Percentiles rank a stretch among this genome's conserved stretches.
Conservation (phyloP, 2,888 invertebrate genomes). For the Scaptomyza tumidula region DNA sequence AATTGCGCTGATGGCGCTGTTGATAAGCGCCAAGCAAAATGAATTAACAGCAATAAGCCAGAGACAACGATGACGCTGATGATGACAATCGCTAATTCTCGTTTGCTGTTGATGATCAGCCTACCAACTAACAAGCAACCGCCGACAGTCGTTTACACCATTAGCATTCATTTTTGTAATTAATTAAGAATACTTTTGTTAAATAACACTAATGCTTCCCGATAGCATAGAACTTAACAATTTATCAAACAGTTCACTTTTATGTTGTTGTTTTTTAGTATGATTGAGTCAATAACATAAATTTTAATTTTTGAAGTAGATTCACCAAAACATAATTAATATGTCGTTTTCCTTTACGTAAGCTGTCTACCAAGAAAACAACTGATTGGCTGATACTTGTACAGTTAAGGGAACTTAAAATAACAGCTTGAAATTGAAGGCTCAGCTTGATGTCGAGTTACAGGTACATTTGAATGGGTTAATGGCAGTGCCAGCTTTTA, state of each 20-base stretch:
- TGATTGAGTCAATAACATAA: neutral
- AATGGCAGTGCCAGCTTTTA: slow-evolving; percentile 47
- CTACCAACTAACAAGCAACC: slow-evolving; percentile 13
- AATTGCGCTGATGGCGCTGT: slow-evolving; percentile 74
- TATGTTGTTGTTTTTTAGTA: neutral
- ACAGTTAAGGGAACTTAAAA: neutral
- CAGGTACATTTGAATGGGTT: slow-evolving; percentile 50
- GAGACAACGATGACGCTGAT: slow-evolving; percentile 52
- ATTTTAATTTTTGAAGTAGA: neutral
- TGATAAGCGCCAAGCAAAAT: slow-evolving; percentile 72
- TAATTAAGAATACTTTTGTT: slow-evolving; percentile 21
- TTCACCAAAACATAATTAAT: neutral
- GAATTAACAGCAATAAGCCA: slow-evolving; percentile 65
- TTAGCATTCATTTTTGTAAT: slow-evolving; percentile 38
- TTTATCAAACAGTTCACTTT: neutral
- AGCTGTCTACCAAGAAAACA: neutral
- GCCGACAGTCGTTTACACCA: slow-evolving; percentile 30
- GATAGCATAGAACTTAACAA: neutral
- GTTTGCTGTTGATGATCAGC: slow-evolving; percentile 29
- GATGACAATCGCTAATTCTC: slow-evolving; percentile 38
- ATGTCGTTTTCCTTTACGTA: neutral
- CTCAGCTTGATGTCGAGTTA: slow-evolving; percentile 42
- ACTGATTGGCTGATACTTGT: neutral
- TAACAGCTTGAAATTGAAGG: slow-evolving; percentile 7
- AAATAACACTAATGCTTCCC: slow-evolving; percentile 7